phyloP scores from a whole-genome alignment of 2,888 invertebrate species.

The Drosophila setosimentum region DNA sequence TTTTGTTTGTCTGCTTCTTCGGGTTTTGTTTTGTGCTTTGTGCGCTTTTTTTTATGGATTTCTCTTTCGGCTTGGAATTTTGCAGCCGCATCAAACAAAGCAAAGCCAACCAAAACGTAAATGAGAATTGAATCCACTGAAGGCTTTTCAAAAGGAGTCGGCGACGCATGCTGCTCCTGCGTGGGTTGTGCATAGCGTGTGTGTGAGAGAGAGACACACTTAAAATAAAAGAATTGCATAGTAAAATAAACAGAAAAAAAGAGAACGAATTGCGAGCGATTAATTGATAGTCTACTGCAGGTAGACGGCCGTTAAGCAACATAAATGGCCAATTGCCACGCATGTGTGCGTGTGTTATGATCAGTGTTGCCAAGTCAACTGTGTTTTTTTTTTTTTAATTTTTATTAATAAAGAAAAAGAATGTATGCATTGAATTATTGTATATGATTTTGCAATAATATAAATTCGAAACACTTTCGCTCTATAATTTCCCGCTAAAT shows the following conservation, averaged over 20 bases:
- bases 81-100: constrained; percentile 50
- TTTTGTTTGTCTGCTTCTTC: constrained; percentile 34
- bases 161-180: constrained; percentile 13
- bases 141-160: constrained; percentile 23
- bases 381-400: neutral
- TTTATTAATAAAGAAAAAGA: neutral
- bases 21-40: constrained; percentile 42
- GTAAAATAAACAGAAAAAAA: constrained; percentile 26
- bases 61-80: constrained; percentile 64
- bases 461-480: neutral
- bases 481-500: neutral
- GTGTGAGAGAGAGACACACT: neutral
- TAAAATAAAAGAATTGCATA: constrained; percentile 5
- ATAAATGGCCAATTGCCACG: constrained; percentile 46
- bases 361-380: neutral
- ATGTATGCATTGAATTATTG: neutral
- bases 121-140: constrained; percentile 63
- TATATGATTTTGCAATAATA: neutral
- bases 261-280: constrained; percentile 33
- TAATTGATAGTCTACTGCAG: constrained; percentile 53
- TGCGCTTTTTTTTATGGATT: constrained; percentile 56
- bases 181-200: constrained; percentile 3
- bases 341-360: constrained; percentile 19
- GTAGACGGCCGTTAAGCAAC: constrained; percentile 34
- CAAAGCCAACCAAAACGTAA: constrained; percentile 48